Base-by-base conservation (phyloP, 1,140 invertebrate genomes). In the Pogonus chalceus region DNA sequence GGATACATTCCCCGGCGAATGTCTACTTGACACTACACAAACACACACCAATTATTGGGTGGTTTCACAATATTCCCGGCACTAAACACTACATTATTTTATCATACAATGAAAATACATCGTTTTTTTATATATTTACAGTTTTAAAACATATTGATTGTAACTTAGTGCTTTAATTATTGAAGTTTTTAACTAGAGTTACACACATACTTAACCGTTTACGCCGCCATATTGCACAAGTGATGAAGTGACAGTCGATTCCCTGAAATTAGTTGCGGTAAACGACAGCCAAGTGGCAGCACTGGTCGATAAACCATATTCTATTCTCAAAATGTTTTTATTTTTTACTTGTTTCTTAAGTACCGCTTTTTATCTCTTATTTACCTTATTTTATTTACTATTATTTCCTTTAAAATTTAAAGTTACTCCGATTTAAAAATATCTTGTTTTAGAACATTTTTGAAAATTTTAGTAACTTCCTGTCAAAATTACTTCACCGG, bases 1-100 rank as follows among this genome's bases (percentile, higher is more conserved):
- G 62, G 59, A 64, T 62, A 55, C 62, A 67, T 67, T 61, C 62
- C 65, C 65, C 55, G 57, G 35, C 57, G 35, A 52, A 59, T 58
- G 49, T 61, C 58, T 64, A 57, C 58, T 57, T 53, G 23, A 53
- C 51, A 50, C 55, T 49, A 51, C 50, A 35, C 31, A 54, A 37
- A 57, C 58, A 48, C 58, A 58, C 60, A 57, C 53, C 47, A 31
- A 49, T 58, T n/a, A n/a, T 55, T 53, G 51, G 55, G 52, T 58
- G 49, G 56, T 49, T 35, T 54, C 52, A 57, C 52, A 53, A 54
- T 53, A 57, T 46, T 51, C 20, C 47, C 48, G 49, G 22, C 14
- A 10, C 23, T 22, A 51, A 46, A 35, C 57, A 53, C 35, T 51
- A 47, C 46, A 49, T 35, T 18, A 24, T 10, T n/a, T 21, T 4